phyloP scores from a whole-genome alignment of 2,888 invertebrate genomes.

The Bugulina stolonifera region DNA sequence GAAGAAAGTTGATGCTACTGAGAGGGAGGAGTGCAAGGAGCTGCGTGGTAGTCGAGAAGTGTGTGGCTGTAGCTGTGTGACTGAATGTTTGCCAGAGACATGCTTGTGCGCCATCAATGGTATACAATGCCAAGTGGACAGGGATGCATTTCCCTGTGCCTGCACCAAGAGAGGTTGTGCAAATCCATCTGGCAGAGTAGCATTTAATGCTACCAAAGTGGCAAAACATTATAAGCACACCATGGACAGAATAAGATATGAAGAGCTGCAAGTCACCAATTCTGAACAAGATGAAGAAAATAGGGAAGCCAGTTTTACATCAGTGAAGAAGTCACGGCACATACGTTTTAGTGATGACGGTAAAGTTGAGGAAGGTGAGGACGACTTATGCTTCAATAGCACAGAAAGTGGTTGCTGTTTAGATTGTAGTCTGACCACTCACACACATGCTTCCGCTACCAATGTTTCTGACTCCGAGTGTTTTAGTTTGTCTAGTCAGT shows the following conservation, averaged over 20 bases:
- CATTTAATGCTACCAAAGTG: constrained; percentile 91
- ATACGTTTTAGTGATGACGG: constrained; percentile 58
- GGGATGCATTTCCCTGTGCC: constrained; percentile 91
- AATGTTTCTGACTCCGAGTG: not conserved
- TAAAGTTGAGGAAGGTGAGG: constrained; percentile 61
- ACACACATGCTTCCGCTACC: not conserved
- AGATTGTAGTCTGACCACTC: constrained; percentile 36
- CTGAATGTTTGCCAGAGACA: constrained; percentile 83
- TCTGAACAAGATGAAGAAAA: not conserved
- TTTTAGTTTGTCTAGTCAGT: not conserved
- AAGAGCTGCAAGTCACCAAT: constrained; percentile 31
- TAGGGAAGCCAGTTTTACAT: not conserved
- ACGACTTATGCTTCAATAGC: constrained; percentile 45
- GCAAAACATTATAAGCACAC: constrained; percentile 95
- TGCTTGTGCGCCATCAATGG: constrained; percentile 90
- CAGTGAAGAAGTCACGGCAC: not conserved
- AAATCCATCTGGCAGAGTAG: constrained; percentile 84
- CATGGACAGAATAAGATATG: constrained; percentile 67
- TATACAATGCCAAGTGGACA: constrained; percentile 95
- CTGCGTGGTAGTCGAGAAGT: constrained; percentile 80
- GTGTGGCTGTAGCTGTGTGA: constrained; percentile 52
- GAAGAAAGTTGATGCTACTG: constrained; percentile 81
- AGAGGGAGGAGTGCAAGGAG: constrained; percentile 88
- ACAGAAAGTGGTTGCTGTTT: constrained; percentile 50
- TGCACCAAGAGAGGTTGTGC: constrained; percentile 89